phyloP scores from a whole-genome alignment of 2,888 invertebrate species.

The Coenonympha arcania region DNA sequence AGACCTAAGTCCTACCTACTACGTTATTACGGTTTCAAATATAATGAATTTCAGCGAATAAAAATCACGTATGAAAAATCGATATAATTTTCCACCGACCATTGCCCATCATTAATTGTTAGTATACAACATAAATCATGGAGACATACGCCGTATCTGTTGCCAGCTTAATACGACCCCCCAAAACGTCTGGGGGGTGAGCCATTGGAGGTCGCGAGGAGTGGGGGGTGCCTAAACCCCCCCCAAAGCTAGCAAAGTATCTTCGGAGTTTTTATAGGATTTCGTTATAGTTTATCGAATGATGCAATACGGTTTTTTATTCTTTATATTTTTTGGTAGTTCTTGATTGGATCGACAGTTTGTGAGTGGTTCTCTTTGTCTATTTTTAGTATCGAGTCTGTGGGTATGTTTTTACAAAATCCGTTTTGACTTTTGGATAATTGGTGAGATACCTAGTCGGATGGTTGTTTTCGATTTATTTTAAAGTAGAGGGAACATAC shows the following conservation, averaged over 20 bases:
- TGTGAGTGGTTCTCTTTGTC: neutral
- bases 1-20: too few relatives aligned
- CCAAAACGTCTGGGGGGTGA: constrained; percentile 40
- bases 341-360: neutral
- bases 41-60: neutral
- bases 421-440: too few relatives aligned
- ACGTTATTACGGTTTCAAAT: too few relatives aligned
- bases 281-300: constrained; percentile 24
- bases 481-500: too few relatives aligned
- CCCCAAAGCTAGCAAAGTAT: constrained; percentile 29
- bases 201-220: constrained; percentile 17
- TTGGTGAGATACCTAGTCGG: too few relatives aligned
- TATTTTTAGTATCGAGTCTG: neutral
- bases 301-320: constrained; percentile 16
- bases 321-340: neutral
- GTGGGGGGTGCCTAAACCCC: constrained; percentile 33
- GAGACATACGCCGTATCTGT: constrained; percentile 71
- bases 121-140: constrained; percentile 66
- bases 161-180: constrained; percentile 70
- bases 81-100: constrained; percentile 22
- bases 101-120: constrained; percentile 45
- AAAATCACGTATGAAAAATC: constrained; percentile 8
- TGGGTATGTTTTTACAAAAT: neutral
- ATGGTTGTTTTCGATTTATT: too few relatives aligned
- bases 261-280: constrained; percentile 32